phyloP scores from a whole-genome alignment of 2,888 invertebrate genomes.

The Erebia ligea region DNA sequence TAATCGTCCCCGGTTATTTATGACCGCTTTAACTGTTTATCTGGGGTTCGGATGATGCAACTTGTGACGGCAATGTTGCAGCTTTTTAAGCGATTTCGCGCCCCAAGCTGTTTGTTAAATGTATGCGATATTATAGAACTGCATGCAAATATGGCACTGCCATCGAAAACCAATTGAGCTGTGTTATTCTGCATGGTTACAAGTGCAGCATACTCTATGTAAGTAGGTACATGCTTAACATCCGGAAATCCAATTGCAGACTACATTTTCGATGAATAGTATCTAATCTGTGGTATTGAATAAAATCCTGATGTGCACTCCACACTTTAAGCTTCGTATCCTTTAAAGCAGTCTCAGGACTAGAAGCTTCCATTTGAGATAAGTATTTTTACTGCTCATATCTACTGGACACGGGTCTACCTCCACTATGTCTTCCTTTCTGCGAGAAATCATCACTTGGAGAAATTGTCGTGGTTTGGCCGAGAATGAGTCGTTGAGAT shows the following conservation, averaged over 20 bases:
- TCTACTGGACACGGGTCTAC: no score
- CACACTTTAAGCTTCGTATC: no score
- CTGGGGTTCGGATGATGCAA: conserved; percentile 43
- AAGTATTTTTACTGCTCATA: no score
- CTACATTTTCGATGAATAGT: no score
- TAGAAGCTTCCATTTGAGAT: no score
- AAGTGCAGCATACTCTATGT: not conserved
- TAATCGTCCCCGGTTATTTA: conserved; percentile 80
- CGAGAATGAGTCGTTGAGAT: no score
- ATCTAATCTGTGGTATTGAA: not conserved
- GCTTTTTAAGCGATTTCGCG: conserved; percentile 20
- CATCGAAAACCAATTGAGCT: not conserved
- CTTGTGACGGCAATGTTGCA: conserved; percentile 27
- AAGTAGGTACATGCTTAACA: not conserved
- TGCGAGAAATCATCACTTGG: no score
- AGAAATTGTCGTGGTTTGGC: no score
- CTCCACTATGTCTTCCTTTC: no score
- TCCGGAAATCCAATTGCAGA: no score
- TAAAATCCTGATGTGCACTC: no score
- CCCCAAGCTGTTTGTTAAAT: conserved; percentile 3
- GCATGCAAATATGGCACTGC: not conserved
- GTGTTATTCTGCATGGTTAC: not conserved
- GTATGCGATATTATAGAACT: not conserved
- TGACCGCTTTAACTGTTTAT: conserved; percentile 56
- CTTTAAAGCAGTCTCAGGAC: no score